phyloP scores from a whole-genome alignment of 2,113 vertebrate species.

The Gracilinanus agilis region DNA sequence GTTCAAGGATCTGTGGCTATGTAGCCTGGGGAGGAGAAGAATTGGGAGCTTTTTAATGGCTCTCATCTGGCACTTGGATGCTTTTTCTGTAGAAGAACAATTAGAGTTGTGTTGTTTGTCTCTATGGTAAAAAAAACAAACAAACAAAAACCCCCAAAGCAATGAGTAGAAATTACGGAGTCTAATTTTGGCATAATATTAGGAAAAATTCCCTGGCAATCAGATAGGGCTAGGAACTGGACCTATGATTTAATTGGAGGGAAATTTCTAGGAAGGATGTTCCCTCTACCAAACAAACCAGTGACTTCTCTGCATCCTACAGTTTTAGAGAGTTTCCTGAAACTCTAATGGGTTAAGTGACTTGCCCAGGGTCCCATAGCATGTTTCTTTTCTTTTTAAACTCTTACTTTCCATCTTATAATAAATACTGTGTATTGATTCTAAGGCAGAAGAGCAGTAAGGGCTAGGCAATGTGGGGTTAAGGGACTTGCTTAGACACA shows the following conservation, averaged over 20 bases:
- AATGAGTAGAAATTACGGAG: not conserved
- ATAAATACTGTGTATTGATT: no score
- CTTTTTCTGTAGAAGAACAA: not conserved
- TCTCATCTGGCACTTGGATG: not conserved
- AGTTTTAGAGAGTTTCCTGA: not conserved
- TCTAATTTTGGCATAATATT: not conserved
- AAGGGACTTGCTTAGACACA: no score
- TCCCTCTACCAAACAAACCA: not conserved
- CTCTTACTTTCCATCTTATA: no score
- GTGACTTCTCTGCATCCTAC: not conserved
- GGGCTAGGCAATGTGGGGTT: no score
- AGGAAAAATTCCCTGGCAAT: not conserved
- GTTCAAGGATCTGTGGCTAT: not conserved
- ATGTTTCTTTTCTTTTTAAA: not conserved
- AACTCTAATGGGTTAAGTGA: not conserved
- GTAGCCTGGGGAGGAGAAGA: not conserved
- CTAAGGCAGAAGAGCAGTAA: no score
- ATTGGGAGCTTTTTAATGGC: not conserved
- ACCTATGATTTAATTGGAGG: not conserved
- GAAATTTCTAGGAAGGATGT: not conserved
- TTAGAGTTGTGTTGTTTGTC: not conserved
- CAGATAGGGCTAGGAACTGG: not conserved
- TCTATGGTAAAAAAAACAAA: not conserved
- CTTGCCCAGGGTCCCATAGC: not conserved
- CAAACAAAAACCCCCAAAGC: not conserved